phyloP scores from a whole-genome alignment of 2,888 invertebrate species.

The Gastracanthus pulcherrimus region DNA sequence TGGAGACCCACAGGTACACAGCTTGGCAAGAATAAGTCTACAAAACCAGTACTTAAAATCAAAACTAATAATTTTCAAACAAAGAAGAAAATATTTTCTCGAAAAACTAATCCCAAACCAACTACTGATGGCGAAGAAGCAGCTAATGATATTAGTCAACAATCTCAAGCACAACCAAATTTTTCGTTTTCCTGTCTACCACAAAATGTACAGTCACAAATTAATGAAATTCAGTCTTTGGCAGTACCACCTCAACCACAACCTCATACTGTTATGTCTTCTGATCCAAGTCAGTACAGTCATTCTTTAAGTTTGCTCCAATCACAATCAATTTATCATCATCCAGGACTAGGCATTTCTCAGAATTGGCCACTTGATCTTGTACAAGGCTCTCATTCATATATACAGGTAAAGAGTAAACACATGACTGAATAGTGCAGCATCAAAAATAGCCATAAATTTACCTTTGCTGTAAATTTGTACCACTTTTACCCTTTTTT shows the following conservation, averaged over 20 bases:
- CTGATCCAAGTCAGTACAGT: conserved; percentile 65
- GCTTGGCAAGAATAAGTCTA: conserved; percentile 72
- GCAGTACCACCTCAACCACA: conserved; percentile 53
- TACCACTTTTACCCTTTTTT: no score
- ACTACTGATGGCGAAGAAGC: conserved; percentile 59
- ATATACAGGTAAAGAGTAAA: conserved; percentile 65
- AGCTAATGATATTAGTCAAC: conserved; percentile 59
- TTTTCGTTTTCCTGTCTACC: conserved; percentile 52
- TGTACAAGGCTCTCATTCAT: conserved; percentile 72
- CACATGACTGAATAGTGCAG: no score
- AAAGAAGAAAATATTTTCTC: conserved; percentile 65
- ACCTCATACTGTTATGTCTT: conserved; percentile 55
- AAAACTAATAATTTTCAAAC: conserved; percentile 57
- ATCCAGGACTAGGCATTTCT: conserved; percentile 67
- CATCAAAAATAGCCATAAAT: no score
- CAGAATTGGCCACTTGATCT: conserved; percentile 75
- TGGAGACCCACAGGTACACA: conserved; percentile 76
- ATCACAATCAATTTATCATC: conserved; percentile 66
- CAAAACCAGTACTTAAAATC: conserved; percentile 62
- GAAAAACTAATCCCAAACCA: conserved; percentile 59
- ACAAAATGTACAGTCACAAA: conserved; percentile 55
- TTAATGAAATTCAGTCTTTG: conserved; percentile 60
- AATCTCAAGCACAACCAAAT: conserved; percentile 55
- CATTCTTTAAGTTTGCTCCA: conserved; percentile 63
- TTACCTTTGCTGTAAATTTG: no score